Percentiles rank a stretch among this genome's conserved stretches.
Evolutionary conservation across 2,888 invertebrate genomes (phyloP).

Genomic region (Smittia sp.): DNA sequence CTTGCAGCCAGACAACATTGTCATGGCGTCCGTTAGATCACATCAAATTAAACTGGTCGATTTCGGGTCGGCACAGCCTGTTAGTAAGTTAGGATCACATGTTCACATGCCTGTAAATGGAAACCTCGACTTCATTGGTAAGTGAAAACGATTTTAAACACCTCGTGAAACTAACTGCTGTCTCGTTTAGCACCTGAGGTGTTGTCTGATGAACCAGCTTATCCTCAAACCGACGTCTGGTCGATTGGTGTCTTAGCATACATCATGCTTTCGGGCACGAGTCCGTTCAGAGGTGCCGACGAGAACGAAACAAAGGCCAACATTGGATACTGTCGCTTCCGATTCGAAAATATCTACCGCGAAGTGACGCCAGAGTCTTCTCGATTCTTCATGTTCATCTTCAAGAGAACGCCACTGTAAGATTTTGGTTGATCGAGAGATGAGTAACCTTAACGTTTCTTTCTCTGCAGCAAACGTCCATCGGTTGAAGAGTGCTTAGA

Average conservation of each 20-base stretch:
- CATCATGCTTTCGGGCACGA: constrained; percentile 85
- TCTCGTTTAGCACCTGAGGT: constrained; percentile 74
- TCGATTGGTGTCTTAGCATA: constrained; percentile 89
- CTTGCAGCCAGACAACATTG: constrained; percentile 92
- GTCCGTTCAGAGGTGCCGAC: constrained; percentile 83
- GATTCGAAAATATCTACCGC: constrained; percentile 91
- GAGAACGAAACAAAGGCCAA: constrained; percentile 86
- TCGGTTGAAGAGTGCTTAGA: constrained; percentile 92
- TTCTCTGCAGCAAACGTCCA: constrained; percentile 71
- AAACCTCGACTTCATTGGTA: constrained; percentile 72
- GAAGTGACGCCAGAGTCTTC: constrained; percentile 92
- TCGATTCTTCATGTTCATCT: constrained; percentile 90
- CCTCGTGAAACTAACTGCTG: background rate
- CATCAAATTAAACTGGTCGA: constrained; percentile 89
- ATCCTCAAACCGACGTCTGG: constrained; percentile 94
- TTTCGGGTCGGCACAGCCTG: constrained; percentile 81
- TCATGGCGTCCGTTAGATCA: constrained; percentile 81
- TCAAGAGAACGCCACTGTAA: constrained; percentile 90
- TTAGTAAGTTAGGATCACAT: constrained; percentile 71
- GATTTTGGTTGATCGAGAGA: constrained; percentile 44
- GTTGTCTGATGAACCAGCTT: constrained; percentile 80
- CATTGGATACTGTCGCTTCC: constrained; percentile 85
- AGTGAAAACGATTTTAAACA: constrained; percentile 43
- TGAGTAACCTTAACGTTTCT: constrained; percentile 5
- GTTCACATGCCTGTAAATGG: constrained; percentile 65